Percentiles rank a stretch among this genome's conserved stretches.
Evolutionary conservation across 2,113 vertebrate species (phyloP).

Genomic region (Rhodinocichla rosea): DNA sequence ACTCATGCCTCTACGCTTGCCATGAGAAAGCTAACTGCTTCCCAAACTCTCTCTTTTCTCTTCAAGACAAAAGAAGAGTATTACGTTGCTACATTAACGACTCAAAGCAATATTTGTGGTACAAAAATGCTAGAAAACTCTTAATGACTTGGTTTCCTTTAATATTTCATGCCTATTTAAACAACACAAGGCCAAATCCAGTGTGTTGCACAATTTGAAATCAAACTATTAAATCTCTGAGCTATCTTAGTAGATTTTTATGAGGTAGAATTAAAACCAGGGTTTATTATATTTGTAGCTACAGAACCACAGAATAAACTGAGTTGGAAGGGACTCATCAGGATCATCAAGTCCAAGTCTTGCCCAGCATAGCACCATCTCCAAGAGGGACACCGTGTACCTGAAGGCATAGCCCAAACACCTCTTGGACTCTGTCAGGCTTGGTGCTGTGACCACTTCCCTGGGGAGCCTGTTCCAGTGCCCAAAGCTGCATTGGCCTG

Average conservation of each 20-base stretch:
- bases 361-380: neutral
- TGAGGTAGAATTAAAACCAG: neutral
- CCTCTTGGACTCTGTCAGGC: neutral
- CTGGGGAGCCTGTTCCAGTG: neutral
- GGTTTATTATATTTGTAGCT: neutral
- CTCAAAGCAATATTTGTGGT: neutral
- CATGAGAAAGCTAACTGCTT: neutral
- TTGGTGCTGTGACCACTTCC: too few relatives aligned
- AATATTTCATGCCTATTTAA: neutral
- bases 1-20: neutral
- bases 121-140: neutral
- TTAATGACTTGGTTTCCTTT: neutral
- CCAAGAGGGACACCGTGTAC: too few relatives aligned
- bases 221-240: neutral
- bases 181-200: neutral
- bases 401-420: neutral
- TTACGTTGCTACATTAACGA: neutral
- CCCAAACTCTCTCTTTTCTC: neutral
- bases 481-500: neutral
- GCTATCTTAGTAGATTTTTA: neutral
- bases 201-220: neutral
- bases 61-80: neutral
- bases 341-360: accelerated
- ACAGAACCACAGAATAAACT: neutral
- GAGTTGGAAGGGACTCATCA: neutral